Evolutionary conservation across 53 echinoderm and acorn worm species (phyloP).

Genomic region (Mesocentrotus franciscanus): DNA sequence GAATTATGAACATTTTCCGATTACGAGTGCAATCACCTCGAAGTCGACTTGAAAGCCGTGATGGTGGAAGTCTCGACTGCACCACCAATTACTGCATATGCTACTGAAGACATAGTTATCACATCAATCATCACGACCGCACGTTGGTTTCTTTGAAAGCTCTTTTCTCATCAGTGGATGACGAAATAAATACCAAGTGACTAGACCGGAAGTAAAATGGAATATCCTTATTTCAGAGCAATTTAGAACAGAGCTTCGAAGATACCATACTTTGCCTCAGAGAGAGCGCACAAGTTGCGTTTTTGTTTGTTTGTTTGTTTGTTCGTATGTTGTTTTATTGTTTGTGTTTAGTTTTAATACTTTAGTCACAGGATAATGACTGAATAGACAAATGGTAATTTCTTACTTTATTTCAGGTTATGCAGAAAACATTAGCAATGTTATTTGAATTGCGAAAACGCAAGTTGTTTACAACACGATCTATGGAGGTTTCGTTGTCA

Average conservation of each 20-base stretch:
- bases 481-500: neutral
- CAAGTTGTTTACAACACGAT: neutral
- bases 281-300: too few species aligned
- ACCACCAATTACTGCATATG: neutral
- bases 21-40: slow-evolving; percentile 7
- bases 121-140: neutral
- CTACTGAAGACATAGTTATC: neutral
- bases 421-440: neutral
- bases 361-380: too few species aligned
- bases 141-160: neutral
- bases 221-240: neutral
- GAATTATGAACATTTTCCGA: neutral
- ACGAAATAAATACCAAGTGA: neutral
- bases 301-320: too few species aligned
- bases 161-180: neutral
- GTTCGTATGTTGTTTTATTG: too few species aligned
- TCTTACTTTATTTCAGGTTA: neutral
- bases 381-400: too few species aligned
- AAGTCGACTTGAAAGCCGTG: neutral
- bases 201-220: neutral
- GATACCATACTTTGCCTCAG: neutral
- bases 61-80: neutral
- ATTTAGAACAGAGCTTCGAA: neutral
- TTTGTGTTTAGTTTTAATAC: too few species aligned
- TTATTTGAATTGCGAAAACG: neutral